Base-by-base conservation (phyloP, 2,888 invertebrate species). In the Leptarthrus brevirostris region DNA sequence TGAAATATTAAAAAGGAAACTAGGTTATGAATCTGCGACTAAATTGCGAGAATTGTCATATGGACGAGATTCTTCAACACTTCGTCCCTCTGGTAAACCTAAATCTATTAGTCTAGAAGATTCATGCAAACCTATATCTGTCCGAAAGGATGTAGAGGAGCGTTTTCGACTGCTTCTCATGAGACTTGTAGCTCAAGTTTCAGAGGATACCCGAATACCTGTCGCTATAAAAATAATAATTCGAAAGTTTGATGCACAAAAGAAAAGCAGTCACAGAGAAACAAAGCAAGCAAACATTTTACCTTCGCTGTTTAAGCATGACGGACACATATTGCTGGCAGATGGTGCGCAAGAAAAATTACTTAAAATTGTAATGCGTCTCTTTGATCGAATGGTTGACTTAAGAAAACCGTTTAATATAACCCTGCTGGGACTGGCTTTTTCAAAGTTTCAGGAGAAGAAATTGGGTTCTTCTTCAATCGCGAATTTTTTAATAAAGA, bases 101-200 rank as follows among this genome's bases (percentile, higher is more conserved):
- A 92, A 92, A 82, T 91, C 91, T 76, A 92, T 94, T 80, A 92
- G 93, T 18, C 84, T 94, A 75, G 94, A 94, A 81, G 93, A 94
- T 82, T 90, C 92, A 74, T 93, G 92, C 82, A 90, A 89, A 79
- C 89, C 90, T 74, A 90, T 93, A 66, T 91, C 91, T 78, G 88
- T 91, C 2, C 90, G 90, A 79, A 89, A 88, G 74, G 93, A 93
- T 81, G 91, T 93, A 2, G 90, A 90, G 80, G 90, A 91, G 30
- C 91, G 92, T 79, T 89, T 93, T 78, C 86, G 88, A 75, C 88
- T 90, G 77, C 83, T 94, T 24, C 84, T 93, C 53, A 88, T 90
- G 80, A 87, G 94, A 79, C 84, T 94, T 73, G 86, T 93, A 76
- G 88, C 91, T 73, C 86, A 93, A 78, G 90, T 93, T 4, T 87